Evolutionary conservation across 2,113 vertebrate species (phyloP), one percentile per base, ranked within the genome.

Genomic region (Cavia porcellus): DNA sequence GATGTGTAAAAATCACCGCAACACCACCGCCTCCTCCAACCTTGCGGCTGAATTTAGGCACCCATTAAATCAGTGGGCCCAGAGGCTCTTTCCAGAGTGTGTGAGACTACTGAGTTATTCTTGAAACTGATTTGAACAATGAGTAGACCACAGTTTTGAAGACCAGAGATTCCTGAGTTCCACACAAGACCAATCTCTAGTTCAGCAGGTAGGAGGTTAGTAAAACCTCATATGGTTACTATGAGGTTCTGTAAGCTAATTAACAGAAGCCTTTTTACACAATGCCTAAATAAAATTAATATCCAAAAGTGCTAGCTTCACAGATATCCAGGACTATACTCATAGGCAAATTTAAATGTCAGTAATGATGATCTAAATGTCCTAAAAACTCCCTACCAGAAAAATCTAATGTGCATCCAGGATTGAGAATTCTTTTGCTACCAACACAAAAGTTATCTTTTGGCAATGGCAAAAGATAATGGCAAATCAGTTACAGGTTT

Each of bases 51-150:
- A 94, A 88, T 61, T 66, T 84, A 61, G 87, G 74, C 64, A 84
- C 68, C 83, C 87, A 59, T 25, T 57, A 80, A 90, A 32, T 86
- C 82, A 62, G 13, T 35, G 68, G 85, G 38, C 35, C 82, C 52
- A 32, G 45, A 91, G 66, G 12, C 89, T 90, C 47, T 86, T 92
- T 45, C 72, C 77, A 83, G 94, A 80, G 59, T 61, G 10, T 89
- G 68, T 92, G 74, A 93, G 50, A 86, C 61, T 57, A 84, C 24
- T 88, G 68, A 95, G 87, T 90, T 75, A 81, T 87, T 87, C 80
- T 79, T 86, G 52, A 86, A 93, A 96, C 30, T 93, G n/a, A 80
- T 72, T 17, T 92, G 50, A 79, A 86, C 64, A 47, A 42, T 87
- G 85, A 77, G 59, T 15, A 82, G 42, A 79, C 50, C 52, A 52